Evolutionary conservation across 2,888 invertebrate genomes (phyloP), one percentile per base, ranked within the genome.

Genomic region (Eretmocerus hayati): DNA sequence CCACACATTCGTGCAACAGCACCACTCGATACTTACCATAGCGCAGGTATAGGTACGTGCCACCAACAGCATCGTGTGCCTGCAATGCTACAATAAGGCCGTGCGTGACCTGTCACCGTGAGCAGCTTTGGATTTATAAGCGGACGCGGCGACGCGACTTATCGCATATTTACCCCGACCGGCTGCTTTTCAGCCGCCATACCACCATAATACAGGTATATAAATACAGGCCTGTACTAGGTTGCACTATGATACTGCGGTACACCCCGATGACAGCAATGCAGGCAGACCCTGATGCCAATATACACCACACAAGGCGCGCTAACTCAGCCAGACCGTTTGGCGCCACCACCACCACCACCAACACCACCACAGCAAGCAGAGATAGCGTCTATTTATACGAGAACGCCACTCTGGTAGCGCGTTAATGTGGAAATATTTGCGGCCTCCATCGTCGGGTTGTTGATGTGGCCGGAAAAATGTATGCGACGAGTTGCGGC

Each of bases 81-180:
- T 30, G n/a, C 4, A 19, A 3, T 11, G 18, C 36, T 39, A 23
- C 21, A 20, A 23, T 21, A 21, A 15, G 4, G 36, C 36, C 15
- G 19, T 69, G 69, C 70, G 70, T 69, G 70, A 70, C 70, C 65
- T 69, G 70, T 70, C 69, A 67, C 67, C 67, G 68, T 68, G 51
- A 51, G 48, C 64, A 61, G 61, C 56, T 56, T 58, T 66, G 65
- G 66, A 70, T 69, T 70, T 69, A 69, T 69, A 69, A 60, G 62
- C 69, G 65, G 65, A 67, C 65, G 66, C 63, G n/a, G n/a, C n/a
- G n/a, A n/a, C n/a, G n/a, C 63, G 63, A 69, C 68, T 70, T 70
- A 69, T 70, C 69, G 69, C 69, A 68, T 70, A 69, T 69, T 69
- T 70, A 68, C 66, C 64, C 58, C 56, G 55, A 56, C 55, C 56